phyloP scores from a whole-genome alignment of 2,113 vertebrate genomes.

The Rhinoptilus africanus region DNA sequence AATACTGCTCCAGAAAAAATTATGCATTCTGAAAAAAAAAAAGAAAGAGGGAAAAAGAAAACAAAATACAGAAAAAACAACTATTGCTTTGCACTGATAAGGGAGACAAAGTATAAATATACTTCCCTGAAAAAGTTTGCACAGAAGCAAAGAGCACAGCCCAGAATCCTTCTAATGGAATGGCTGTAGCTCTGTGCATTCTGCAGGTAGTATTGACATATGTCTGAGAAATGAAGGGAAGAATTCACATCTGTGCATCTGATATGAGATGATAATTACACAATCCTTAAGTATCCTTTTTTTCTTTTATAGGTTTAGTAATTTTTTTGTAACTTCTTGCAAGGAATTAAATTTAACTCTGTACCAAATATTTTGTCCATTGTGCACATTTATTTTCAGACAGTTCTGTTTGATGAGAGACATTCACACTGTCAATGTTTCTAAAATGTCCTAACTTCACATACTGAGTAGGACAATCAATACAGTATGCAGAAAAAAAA shows the following conservation, averaged over 20 bases:
- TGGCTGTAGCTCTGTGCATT: background rate
- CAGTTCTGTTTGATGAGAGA: background rate
- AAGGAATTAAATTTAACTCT: background rate
- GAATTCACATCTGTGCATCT: background rate
- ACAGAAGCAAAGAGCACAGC: background rate
- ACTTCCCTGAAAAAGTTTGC: rapidly evolving
- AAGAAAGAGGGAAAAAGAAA: background rate
- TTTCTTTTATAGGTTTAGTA: background rate
- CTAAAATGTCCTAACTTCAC: background rate
- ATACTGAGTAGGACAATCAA: background rate
- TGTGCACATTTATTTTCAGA: background rate
- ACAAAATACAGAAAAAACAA: rapidly evolving
- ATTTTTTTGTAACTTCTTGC: background rate
- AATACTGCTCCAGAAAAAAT: background rate
- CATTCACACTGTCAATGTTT: background rate
- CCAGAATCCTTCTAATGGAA: background rate
- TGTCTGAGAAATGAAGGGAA: background rate
- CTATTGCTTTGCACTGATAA: background rate
- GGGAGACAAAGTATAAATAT: background rate
- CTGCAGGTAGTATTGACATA: background rate
- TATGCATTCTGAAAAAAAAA: background rate
- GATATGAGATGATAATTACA: background rate
- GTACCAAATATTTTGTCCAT: background rate
- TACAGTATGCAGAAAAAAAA: background rate
- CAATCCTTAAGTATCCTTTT: rapidly evolving